phyloP scores from a whole-genome alignment of 2,888 invertebrate genomes.

The Catocala nupta region DNA sequence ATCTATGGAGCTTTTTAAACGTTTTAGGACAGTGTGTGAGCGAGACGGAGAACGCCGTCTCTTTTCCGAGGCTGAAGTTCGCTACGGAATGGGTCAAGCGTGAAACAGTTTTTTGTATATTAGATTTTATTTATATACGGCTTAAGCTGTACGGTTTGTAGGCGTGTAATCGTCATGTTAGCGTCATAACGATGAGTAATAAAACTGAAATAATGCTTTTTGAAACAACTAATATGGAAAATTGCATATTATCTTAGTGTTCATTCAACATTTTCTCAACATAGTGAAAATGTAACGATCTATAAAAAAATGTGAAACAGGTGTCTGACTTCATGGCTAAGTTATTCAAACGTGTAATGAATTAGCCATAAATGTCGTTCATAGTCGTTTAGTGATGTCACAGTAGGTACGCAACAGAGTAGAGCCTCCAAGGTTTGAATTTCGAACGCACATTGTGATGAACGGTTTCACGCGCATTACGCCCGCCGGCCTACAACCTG shows the following conservation, averaged over 20 bases:
- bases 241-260: too few relatives aligned
- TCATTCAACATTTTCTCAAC: conserved; percentile 5
- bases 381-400: conserved; percentile 33
- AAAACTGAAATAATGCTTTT: conserved; percentile 3
- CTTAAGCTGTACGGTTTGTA: conserved; percentile 31
- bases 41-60: conserved; percentile 56
- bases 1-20: conserved; percentile 86
- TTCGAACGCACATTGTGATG: conserved; percentile 65
- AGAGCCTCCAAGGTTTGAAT: conserved; percentile 57
- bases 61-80: conserved; percentile 64
- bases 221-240: too few relatives aligned
- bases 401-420: conserved; percentile 30
- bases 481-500: conserved; percentile 53
- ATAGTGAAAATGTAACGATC: background rate
- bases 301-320: conserved; percentile 17
- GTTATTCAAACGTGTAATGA: conserved; percentile 31
- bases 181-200: conserved; percentile 7
- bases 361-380: conserved; percentile 30
- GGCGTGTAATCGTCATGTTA: conserved; percentile 15
- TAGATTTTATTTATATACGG: conserved; percentile 31
- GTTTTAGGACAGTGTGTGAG: conserved; percentile 69
- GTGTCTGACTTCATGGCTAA: too few relatives aligned
- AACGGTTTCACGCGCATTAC: conserved; percentile 74
- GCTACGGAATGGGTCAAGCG: conserved; percentile 52
- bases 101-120: conserved; percentile 42